Evolutionary conservation across 2,888 invertebrate species (phyloP), one percentile per base, ranked within the genome.

Genomic region (Cyclophora punctaria): DNA sequence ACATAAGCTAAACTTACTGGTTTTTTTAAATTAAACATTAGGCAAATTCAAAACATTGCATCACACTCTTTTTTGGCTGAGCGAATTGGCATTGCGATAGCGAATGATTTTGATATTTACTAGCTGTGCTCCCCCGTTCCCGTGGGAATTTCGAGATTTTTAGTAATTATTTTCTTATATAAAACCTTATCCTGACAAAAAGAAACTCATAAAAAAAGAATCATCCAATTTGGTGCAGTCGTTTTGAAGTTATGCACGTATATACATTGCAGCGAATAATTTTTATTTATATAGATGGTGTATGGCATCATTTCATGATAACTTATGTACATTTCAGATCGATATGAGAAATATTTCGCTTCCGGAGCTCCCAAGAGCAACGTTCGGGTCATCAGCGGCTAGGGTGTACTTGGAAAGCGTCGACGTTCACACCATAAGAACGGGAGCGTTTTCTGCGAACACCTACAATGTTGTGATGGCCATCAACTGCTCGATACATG

Each of bases 361-460:
- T 47, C 80, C 90, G 40, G 90, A 90, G 67, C 79, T 94, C 50
- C 91, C 93, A 33, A 78, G 78, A 37, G 88, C 89, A 58, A 89
- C 91, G 0, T 94, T 94, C 66, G 91, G 91, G 37, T 92, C 93
- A 2, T 90, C 92, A 1, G 89, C 92, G 5, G 92, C 92, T 20
- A 89, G 90, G 57, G 85, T 93, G 41, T 80, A 83, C 37, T 80
- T 93, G 75, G 84, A 89, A 54, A 59, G 64, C 1, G 78, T 86
- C 46, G 80, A 83, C 60, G 90, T 93, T 7, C 83, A 86, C 41
- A 81, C 85, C 5, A 90, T 94, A 45, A 83, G 89, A 33, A 78
- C 87, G 41, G 90, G 91, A 47, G 93, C 94, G 0, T 94, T 95
- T 67, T 90, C 90, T 48, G 92, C 93, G 2, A 90, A 91, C 63